Percentiles rank a stretch among this genome's conserved stretches.
Evolutionary conservation across 2,113 vertebrate genomes (phyloP).

Genomic region (Erpornis zantholeuca): DNA sequence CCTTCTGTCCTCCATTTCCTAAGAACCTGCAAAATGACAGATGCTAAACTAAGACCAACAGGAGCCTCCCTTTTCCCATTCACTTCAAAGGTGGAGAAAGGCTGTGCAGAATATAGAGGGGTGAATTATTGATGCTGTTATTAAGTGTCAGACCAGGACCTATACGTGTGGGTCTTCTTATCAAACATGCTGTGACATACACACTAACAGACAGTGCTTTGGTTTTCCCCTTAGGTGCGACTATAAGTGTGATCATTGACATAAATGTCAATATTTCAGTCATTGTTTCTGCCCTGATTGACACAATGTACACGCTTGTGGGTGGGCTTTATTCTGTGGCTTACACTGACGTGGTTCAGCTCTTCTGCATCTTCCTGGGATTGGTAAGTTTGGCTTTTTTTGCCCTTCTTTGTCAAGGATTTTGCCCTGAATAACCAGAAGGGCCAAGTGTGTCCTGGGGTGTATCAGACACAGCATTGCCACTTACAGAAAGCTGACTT

Average conservation of each 20-base stretch:
- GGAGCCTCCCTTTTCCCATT: neutral
- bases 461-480: neutral
- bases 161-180: neutral
- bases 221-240: conserved; percentile 81
- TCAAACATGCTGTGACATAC: neutral
- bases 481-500: neutral
- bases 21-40: neutral
- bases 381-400: conserved; percentile 81
- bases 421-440: neutral
- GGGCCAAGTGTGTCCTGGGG: neutral
- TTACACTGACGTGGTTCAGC: conserved; percentile 95
- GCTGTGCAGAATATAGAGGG: neutral
- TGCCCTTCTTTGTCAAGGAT: neutral
- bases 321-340: conserved; percentile 95
- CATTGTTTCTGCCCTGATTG: conserved; percentile 89
- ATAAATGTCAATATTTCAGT: conserved; percentile 88
- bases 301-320: conserved; percentile 90
- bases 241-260: conserved; percentile 94
- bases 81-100: neutral
- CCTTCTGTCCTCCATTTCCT: neutral
- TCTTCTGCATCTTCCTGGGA: conserved; percentile 96
- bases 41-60: neutral
- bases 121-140: neutral
- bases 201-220: neutral
- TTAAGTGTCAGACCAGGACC: neutral